Conservation (phyloP, 2,797 vertebrate species). For the Artibeus lituratus region DNA sequence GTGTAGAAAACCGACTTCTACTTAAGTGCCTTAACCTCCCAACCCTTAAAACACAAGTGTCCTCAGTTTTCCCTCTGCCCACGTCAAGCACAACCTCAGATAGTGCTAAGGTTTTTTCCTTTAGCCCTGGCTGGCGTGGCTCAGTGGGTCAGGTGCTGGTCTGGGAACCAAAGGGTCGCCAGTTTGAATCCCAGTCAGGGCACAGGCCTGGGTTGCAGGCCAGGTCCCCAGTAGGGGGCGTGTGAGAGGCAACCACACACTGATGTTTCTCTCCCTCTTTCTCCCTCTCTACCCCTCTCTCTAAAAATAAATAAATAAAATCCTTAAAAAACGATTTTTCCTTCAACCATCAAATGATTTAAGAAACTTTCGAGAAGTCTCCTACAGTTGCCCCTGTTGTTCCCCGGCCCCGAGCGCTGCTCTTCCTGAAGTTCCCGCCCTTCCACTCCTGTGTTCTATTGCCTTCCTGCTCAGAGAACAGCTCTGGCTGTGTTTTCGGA, state of each 20-base stretch:
- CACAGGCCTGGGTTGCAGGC: no score
- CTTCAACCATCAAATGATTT: background rate
- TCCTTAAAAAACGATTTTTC: background rate
- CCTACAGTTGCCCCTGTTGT: rapidly evolving
- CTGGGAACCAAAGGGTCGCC: no score
- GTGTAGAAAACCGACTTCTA: rapidly evolving
- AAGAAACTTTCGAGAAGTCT: background rate
- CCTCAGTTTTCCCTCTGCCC: rapidly evolving
- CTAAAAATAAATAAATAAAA: no score
- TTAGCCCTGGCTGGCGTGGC: background rate
- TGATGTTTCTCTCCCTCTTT: no score
- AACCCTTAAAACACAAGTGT: background rate
- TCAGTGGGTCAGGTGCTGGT: no score
- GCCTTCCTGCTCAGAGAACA: background rate
- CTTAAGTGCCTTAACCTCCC: background rate
- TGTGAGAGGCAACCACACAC: no score
- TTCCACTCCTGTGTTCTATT: background rate
- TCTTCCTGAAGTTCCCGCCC: background rate
- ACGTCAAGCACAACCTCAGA: no score
- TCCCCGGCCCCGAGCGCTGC: rapidly evolving
- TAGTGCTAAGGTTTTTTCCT: background rate
- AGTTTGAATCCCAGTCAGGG: no score
- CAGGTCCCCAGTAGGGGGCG: no score
- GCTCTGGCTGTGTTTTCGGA: background rate
- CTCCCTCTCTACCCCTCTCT: no score